Conservation (phyloP, 1,140 invertebrate species). For the Gonioctena quinquepunctata region DNA sequence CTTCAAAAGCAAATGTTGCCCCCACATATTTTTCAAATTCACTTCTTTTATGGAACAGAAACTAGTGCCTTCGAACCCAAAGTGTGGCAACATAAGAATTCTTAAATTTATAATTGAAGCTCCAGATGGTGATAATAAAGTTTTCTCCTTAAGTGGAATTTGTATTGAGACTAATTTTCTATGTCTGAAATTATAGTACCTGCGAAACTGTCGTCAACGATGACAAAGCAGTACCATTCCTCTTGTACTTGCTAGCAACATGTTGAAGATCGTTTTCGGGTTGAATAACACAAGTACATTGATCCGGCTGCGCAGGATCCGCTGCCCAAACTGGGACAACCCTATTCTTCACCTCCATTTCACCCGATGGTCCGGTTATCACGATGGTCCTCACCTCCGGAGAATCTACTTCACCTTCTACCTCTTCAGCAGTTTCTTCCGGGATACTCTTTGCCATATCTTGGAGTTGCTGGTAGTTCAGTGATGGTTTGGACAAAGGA, state of each 20-base stretch:
- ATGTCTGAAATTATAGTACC: conserved; percentile 7
- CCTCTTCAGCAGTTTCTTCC: conserved; percentile 41
- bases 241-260: conserved; percentile 40
- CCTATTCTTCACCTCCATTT: conserved; percentile 36
- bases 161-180: no score
- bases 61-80: no score
- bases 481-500: conserved; percentile 39
- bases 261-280: conserved; percentile 36
- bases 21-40: no score
- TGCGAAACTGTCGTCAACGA: conserved; percentile 15
- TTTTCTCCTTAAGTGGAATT: no score
- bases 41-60: no score
- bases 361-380: conserved; percentile 43
- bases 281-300: conserved; percentile 44
- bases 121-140: no score
- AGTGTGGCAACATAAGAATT: no score
- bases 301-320: conserved; percentile 29
- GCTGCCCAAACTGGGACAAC: conserved; percentile 39
- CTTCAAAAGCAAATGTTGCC: no score
- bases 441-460: conserved; percentile 49
- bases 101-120: no score
- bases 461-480: conserved; percentile 48
- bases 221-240: conserved; percentile 17
- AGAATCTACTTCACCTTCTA: conserved; percentile 23
- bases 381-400: conserved; percentile 26